Evolutionary conservation across 2,113 vertebrate species (phyloP).

Genomic region (Phalacrocorax carbo): DNA sequence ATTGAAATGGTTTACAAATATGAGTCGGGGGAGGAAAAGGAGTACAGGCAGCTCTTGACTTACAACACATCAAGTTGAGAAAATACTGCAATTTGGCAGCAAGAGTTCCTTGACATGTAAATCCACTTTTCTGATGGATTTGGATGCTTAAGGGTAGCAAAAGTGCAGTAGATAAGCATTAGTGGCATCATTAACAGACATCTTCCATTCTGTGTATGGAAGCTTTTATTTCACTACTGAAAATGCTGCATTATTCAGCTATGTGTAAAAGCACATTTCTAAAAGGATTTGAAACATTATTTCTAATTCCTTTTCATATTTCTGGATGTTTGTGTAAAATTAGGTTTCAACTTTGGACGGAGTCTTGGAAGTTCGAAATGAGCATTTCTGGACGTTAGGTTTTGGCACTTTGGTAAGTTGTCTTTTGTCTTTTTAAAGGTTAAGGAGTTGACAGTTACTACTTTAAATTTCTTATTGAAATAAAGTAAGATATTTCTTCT

Average conservation of each 20-base stretch:
- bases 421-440: neutral
- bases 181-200: neutral
- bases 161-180: neutral
- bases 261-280: neutral
- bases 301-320: neutral
- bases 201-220: neutral
- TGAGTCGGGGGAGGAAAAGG: neutral
- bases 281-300: neutral
- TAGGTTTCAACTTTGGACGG: constrained; percentile 98
- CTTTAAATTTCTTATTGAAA: neutral
- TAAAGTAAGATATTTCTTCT: neutral
- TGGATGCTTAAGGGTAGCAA: neutral
- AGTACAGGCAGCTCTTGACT: neutral
- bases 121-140: neutral
- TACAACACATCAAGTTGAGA: neutral
- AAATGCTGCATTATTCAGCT: neutral
- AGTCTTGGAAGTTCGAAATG: constrained; percentile 94
- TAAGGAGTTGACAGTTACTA: neutral
- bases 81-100: neutral
- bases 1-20: neutral
- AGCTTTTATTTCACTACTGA: neutral
- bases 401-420: constrained; percentile 92
- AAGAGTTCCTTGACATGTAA: neutral
- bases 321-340: neutral
- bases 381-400: constrained; percentile 97